Conservation (phyloP, 2,888 invertebrate genomes). For the Tipula vernalis region DNA sequence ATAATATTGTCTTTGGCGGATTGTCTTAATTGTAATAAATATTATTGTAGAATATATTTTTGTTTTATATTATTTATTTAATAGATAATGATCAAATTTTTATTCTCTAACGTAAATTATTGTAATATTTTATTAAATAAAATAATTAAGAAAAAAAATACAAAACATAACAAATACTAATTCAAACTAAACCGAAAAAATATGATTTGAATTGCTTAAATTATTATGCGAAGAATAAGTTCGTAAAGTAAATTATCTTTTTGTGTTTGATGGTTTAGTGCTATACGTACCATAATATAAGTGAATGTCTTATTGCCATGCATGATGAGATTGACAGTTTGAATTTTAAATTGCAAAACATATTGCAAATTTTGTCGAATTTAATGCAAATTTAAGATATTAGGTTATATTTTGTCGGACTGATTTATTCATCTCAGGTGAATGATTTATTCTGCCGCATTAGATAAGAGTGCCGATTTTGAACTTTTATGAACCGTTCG, state of each 20-base stretch:
- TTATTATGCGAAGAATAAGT: neutral
- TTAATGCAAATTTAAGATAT: neutral
- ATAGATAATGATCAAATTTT: neutral
- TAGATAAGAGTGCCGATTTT: too few species aligned
- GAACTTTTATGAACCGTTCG: too few species aligned
- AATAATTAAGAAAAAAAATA: neutral
- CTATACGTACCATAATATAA: neutral
- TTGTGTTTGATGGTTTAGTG: neutral
- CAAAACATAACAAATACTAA: too few species aligned
- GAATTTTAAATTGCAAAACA: neutral
- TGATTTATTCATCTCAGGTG: too few species aligned
- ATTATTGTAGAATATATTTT: too few species aligned
- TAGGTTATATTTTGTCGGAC: neutral
- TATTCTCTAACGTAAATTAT: neutral
- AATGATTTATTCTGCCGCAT: too few species aligned
- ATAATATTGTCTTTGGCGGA: neutral
- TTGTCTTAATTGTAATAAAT: neutral
- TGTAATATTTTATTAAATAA: neutral
- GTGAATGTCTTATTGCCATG: neutral
- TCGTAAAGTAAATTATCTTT: too few species aligned
- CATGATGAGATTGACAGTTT: neutral
- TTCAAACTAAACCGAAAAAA: neutral
- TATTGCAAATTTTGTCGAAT: too few species aligned
- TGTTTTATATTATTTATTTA: too few species aligned
- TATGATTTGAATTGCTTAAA: neutral